Conservation (phyloP, 30 jellyfish, hydroid and myxozoan species). For the Chironex yamaguchii region DNA sequence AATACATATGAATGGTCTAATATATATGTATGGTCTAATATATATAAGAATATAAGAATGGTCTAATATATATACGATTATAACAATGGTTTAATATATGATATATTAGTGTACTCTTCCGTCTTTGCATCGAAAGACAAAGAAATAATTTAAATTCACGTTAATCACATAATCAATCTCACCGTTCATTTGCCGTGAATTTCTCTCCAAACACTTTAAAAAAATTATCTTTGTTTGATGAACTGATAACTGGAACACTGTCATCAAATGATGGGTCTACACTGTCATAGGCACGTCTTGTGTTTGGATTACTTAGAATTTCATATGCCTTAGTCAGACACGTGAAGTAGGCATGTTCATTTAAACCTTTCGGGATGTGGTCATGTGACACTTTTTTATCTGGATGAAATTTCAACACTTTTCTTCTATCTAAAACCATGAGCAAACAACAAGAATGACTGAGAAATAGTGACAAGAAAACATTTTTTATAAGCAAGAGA, state of each 20-base stretch:
- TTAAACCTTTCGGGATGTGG: conserved; percentile 74
- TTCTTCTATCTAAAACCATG: conserved; percentile 74
- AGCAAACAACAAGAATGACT: background rate
- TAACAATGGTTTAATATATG: background rate
- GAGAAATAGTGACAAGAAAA: no score
- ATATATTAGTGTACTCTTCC: no score
- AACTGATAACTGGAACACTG: conserved; percentile 64
- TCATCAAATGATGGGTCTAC: conserved; percentile 85
- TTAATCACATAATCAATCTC: background rate
- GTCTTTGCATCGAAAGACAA: no score
- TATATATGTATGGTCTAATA: background rate
- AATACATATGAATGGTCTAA: background rate
- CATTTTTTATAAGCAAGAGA: no score
- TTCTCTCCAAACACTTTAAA: conserved; percentile 59
- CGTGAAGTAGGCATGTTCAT: conserved; percentile 90
- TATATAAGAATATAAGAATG: no score
- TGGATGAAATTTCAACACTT: conserved; percentile 90
- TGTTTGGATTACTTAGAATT: conserved; percentile 62
- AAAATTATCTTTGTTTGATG: conserved; percentile 82
- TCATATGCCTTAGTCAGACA: conserved; percentile 95
- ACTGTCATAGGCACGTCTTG: conserved; percentile 95
- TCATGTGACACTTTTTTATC: conserved; percentile 74
- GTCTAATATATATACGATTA: no score
- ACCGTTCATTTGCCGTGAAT: conserved; percentile 87
- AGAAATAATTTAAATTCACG: no score